These are phyloP conservation scores for Craniophora ligustri DNA, from an alignment of 2,888 invertebrate genomes.

Conservation along the genomic window DNA sequence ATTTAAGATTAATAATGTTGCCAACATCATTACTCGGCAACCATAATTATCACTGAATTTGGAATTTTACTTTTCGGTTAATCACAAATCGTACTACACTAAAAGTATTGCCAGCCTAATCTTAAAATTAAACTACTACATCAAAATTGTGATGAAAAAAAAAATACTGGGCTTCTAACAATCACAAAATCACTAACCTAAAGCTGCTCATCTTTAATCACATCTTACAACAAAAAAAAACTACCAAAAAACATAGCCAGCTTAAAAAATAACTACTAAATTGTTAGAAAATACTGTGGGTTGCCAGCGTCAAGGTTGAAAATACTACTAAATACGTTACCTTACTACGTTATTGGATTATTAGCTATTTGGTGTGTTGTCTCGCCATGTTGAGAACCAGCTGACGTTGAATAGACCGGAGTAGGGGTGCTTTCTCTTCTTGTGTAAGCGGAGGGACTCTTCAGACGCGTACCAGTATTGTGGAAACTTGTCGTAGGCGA, in stretches of 20 bases:
- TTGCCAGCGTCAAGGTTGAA: conserved; percentile 44
- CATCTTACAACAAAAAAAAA: conserved; percentile 14
- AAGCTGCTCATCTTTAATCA: conserved; percentile 24
- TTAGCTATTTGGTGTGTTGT: conserved; percentile 76
- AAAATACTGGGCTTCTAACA: conserved; percentile 12
- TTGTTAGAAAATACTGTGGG: conserved; percentile 51
- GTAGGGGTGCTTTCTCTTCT: conserved; percentile 83
- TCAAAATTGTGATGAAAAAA: conserved; percentile 16
- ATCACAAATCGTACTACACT: conserved; percentile 49
- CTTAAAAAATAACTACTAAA: conserved; percentile 45
- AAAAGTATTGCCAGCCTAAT: conserved; percentile 44
- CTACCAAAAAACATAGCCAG: conserved; percentile 55
- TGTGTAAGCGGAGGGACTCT: conserved; percentile 79
- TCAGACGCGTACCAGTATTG: conserved; percentile 84
- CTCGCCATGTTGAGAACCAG: conserved; percentile 79
- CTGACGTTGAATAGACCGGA: conserved; percentile 77
- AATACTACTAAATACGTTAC: conserved; percentile 39
- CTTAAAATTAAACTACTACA: conserved; percentile 13
- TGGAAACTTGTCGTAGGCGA: conserved; percentile 77
- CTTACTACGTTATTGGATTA: conserved; percentile 59
- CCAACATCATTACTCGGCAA: conserved; percentile 37
- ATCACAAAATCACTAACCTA: conserved; percentile 42
- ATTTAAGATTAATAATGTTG: conserved; percentile 43
- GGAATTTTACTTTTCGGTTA: conserved; percentile 45
- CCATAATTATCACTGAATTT: conserved; percentile 45